phyloP scores from a whole-genome alignment of 1,140 invertebrate species.

The Stegodyphus dumicola region DNA sequence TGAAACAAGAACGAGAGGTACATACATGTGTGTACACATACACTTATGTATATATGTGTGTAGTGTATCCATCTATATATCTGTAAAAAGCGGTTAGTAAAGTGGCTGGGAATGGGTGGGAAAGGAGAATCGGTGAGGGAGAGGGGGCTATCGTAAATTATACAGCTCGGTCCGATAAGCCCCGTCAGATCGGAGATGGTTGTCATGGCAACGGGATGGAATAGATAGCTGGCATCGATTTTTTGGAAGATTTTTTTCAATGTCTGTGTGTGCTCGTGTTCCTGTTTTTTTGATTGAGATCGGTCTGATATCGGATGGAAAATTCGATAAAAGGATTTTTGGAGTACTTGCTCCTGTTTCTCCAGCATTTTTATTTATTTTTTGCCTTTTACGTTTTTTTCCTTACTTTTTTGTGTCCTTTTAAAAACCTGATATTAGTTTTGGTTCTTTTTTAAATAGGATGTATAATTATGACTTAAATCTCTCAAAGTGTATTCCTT shows the following conservation, averaged over 20 bases:
- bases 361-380: not conserved
- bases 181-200: conserved; percentile 26
- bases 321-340: conserved; percentile 33
- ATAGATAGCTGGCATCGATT: conserved; percentile 46
- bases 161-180: conserved; percentile 40
- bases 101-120: not conserved
- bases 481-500: too few species aligned
- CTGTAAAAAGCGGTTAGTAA: not conserved
- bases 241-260: conserved; percentile 8
- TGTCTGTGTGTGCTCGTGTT: not conserved
- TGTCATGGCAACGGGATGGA: conserved; percentile 24
- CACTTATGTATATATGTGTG: not conserved
- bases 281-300: conserved; percentile 10
- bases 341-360: not conserved
- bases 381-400: not conserved
- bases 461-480: too few species aligned
- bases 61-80: not conserved
- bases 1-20: not conserved
- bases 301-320: conserved; percentile 30
- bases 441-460: too few species aligned
- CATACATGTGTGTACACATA: not conserved
- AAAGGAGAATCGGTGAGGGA: not conserved
- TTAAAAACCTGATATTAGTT: too few species aligned
- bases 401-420: too few species aligned
- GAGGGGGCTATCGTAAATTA: conserved; percentile 39